Percentiles rank a stretch among this genome's conserved stretches.
These are phyloP conservation scores for Eulemur rufifrons DNA, from an alignment of 2,113 vertebrate genomes.

Conservation along the genomic window DNA sequence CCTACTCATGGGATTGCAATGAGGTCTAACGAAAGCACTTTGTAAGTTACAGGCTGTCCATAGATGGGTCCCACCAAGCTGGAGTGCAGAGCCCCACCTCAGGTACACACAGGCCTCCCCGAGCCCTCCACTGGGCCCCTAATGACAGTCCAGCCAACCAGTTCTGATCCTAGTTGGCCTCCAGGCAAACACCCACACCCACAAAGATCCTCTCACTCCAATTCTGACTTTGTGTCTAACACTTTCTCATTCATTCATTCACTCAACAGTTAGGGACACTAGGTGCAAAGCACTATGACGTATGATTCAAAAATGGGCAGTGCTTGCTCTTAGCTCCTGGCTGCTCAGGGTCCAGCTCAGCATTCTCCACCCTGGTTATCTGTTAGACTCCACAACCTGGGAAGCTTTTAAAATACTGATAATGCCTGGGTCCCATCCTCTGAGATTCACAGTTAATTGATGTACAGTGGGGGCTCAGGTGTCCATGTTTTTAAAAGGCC, in stretches of 20 bases:
- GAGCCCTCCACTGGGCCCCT: neutral
- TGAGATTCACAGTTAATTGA: neutral
- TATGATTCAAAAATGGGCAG: neutral
- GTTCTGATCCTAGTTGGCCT: neutral
- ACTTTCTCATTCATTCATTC: neutral
- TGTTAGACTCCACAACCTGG: neutral
- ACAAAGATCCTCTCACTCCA: neutral
- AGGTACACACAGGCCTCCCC: neutral
- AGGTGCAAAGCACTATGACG: fast-evolving
- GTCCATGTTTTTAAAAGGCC: neutral
- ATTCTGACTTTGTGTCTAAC: neutral
- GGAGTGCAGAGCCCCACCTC: neutral
- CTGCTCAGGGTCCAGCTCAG: neutral
- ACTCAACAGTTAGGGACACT: neutral
- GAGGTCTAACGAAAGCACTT: neutral
- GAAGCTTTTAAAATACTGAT: neutral
- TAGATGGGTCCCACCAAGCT: neutral
- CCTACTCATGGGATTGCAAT: fast-evolving
- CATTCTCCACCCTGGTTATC: neutral
- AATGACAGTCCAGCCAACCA: no score
- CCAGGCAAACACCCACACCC: neutral
- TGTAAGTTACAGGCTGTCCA: neutral
- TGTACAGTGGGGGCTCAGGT: neutral
- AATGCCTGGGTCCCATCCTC: neutral
- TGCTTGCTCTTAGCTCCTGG: neutral